phyloP scores from a whole-genome alignment of 1,140 invertebrate species.

The Drosophila burlai region DNA sequence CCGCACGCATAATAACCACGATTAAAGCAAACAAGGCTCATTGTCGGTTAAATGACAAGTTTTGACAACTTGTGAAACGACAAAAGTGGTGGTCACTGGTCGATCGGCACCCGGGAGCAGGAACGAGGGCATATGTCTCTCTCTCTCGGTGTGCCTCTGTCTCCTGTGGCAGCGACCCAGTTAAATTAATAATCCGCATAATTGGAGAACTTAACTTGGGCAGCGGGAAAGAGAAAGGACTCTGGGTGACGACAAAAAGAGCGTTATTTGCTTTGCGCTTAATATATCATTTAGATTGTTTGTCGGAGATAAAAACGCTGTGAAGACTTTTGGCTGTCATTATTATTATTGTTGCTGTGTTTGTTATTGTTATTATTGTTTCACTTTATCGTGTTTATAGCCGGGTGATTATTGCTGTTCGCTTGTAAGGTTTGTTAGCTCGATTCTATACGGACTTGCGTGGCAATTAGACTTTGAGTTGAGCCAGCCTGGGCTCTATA shows the following conservation, averaged over 20 bases:
- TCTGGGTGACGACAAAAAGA: slow-evolving; percentile 75
- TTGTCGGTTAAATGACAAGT: slow-evolving; percentile 85
- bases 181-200: slow-evolving; percentile 85
- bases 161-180: slow-evolving; percentile 56
- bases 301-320: slow-evolving; percentile 71
- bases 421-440: slow-evolving; percentile 51
- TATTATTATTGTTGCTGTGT: slow-evolving; percentile 55
- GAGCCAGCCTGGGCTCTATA: slow-evolving; percentile 2
- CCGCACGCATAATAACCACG: slow-evolving; percentile 83
- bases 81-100: slow-evolving; percentile 64
- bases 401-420: slow-evolving; percentile 57
- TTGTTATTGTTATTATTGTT: slow-evolving; percentile 66
- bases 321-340: slow-evolving; percentile 77
- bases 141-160: background rate
- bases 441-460: slow-evolving; percentile 34
- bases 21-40: slow-evolving; percentile 85
- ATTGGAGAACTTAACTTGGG: slow-evolving; percentile 81
- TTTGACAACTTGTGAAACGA: slow-evolving; percentile 85
- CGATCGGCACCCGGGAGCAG: slow-evolving; percentile 31
- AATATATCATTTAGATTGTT: slow-evolving; percentile 85
- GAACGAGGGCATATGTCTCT: slow-evolving; percentile 3
- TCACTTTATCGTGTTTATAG: slow-evolving; percentile 42
- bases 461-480: slow-evolving; percentile 53
- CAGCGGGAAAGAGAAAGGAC: slow-evolving; percentile 43
- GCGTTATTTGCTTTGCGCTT: slow-evolving; percentile 85